Percentiles rank a stretch among this genome's conserved stretches.
Evolutionary conservation across 1,140 invertebrate species (phyloP).

Genomic region (Philopotamus ludificatus): DNA sequence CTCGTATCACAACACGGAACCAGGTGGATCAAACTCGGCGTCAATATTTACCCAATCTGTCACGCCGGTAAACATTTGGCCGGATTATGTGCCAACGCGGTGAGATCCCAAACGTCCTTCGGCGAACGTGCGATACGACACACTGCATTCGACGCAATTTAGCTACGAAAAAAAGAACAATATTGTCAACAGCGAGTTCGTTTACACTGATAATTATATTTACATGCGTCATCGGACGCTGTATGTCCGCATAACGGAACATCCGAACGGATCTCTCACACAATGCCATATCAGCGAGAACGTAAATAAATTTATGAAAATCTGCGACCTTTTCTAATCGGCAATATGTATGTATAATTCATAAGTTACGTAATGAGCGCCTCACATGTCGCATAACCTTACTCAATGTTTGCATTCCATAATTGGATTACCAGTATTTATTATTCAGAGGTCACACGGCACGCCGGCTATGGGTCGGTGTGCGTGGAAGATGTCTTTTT

Average conservation of each 20-base stretch:
- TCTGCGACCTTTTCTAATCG: too few species aligned
- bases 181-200: slow-evolving; percentile 18
- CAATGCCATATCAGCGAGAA: too few species aligned
- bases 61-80: too few species aligned
- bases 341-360: slow-evolving; percentile 2
- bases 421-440: slow-evolving; percentile 37
- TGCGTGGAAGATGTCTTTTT: too few species aligned
- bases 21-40: not conserved
- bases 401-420: slow-evolving; percentile 37
- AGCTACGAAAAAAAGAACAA: not conserved
- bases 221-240: slow-evolving; percentile 7
- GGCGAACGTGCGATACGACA: not conserved
- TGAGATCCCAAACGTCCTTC: not conserved
- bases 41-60: too few species aligned
- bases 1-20: too few species aligned
- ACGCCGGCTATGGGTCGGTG: not conserved
- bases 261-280: not conserved
- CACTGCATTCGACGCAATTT: not conserved
- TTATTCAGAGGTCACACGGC: slow-evolving; percentile 29
- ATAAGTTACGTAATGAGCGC: slow-evolving; percentile 3
- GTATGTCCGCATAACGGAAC: slow-evolving; percentile 1
- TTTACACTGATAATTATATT: slow-evolving; percentile 18
- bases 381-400: slow-evolving; percentile 21
- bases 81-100: too few species aligned
- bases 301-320: too few species aligned